Base-by-base conservation (phyloP, 2,888 invertebrate genomes). In the Punctoribates punctum region DNA sequence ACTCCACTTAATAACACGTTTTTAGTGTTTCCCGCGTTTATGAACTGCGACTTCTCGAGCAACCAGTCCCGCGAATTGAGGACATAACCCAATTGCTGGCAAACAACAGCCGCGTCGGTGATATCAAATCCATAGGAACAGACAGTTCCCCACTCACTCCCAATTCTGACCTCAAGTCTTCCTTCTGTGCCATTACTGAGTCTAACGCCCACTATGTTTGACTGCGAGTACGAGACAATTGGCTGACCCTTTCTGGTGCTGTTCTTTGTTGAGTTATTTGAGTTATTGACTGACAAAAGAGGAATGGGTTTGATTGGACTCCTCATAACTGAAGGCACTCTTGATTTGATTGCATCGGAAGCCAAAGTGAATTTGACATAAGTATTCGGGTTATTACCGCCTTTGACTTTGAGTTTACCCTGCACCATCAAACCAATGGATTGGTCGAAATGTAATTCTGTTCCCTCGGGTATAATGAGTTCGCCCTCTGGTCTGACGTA, bases 121-220 rank as follows among this genome's bases (percentile, higher is more conserved):
- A 93, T 90, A 65, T 91, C 95, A 96, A 98, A 99, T 67, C 92
- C 93, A 83, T 98, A 94, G 84, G 93, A 93, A 83, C 99, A 99
- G 0, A 99, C 93, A 0, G 97, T 97, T 48, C 98, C 98, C 98
- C 98, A 98, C 83, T 90, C 89, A 0, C 90, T 91, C 77, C 91
- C 89, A 11, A 96, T 86, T 81, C 90, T 88, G 0, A 97, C 88
- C 85, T 89, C 85, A 25, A 86, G 80, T n/a, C 96, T 87, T 0
- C 99, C 99, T 86, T 96, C 95, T 78, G 88, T 87, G 0, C 95
- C 95, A 25, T 94, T 94, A 0, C 93, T 86, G 48, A 96, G 86
- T 79, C 94, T 87, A 8, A 96, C 90, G 0, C 89, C 86, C 73
- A 88, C 23, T 25, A 34, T 70, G 27, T 38, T 29, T 11, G 46